Evolutionary conservation across 1,140 invertebrate species (phyloP), one percentile per base, ranked within the genome.

Genomic region (Andricus grossulariae): DNA sequence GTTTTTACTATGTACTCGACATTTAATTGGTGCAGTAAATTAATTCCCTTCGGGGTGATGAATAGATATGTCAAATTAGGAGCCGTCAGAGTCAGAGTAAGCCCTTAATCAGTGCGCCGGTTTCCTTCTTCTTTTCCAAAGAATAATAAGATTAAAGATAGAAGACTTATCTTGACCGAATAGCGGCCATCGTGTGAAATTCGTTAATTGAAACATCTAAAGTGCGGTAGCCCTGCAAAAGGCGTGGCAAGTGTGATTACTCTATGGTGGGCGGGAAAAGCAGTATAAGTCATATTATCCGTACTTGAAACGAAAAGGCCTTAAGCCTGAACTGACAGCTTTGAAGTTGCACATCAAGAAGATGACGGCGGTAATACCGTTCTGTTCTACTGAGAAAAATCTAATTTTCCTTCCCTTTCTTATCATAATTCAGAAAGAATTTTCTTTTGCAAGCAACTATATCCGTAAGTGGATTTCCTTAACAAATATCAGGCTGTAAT

Each of bases 151-250:
- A 72, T 72, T 32, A 51, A 45, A 74, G 73, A 74, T 74, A 32
- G 57, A 66, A 66, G 25, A 19, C 51, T 52, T 45, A 45, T 73
- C n/a, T 75, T 51, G 19, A 2, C 21, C 39, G 25, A n/a, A n/a
- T 7, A 16, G 6, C 60, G 32, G n/a, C 5, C 25, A 15, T 66
- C 15, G 60, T 39, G 76, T 70, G 71, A 85, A 83, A 83, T 86
- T 82, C 66, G 77, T 79, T 84, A 85, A 86, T 87, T 87, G 81
- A 86, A 85, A 85, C 74, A 79, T 87, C 77, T 72, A 50, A 60
- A 52, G 60, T 66, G 39, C 60, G 21, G 60, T 66, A 66, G 60
- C 39, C 25, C 45, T 66, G 60, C 74, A 74, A 78, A 80, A 74
- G 83, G 82, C 82, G 80, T 86, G 82, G 73, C 75, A 60, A 15